phyloP scores from a whole-genome alignment of 1,140 invertebrate species.

The Druon quercuslanigerum region DNA sequence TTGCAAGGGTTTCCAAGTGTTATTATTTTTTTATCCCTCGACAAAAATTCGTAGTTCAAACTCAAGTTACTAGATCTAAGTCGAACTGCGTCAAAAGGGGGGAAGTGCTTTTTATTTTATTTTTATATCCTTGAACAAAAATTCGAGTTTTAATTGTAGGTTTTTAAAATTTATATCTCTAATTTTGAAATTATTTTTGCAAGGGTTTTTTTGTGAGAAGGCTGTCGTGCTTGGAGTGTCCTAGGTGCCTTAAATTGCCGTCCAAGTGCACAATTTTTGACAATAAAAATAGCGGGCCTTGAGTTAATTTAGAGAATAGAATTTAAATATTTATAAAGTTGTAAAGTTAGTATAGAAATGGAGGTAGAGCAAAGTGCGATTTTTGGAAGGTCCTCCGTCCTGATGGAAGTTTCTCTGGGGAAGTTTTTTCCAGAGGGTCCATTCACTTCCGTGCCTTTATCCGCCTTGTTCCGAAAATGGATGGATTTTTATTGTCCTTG shows the following conservation, averaged over 20 bases:
- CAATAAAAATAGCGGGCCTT: slow-evolving; percentile 46
- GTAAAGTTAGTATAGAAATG: neutral
- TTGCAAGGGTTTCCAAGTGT: neutral
- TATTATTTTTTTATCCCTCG: neutral
- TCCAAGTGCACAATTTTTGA: slow-evolving; percentile 51
- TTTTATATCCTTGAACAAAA: too few species aligned
- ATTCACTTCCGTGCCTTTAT: slow-evolving; percentile 25
- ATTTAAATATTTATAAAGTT: neutral
- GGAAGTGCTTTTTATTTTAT: too few species aligned
- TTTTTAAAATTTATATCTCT: slow-evolving; percentile 37
- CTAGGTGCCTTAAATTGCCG: slow-evolving; percentile 65
- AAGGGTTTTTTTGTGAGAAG: slow-evolving; percentile 32
- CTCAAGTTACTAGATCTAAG: too few species aligned
- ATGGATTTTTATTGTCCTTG: neutral
- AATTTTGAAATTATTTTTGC: slow-evolving; percentile 39
- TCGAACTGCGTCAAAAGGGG: too few species aligned
- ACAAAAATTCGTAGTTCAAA: too few species aligned
- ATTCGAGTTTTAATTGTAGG: too few species aligned
- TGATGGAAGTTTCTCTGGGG: neutral
- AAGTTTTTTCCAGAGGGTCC: neutral
- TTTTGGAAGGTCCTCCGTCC: neutral
- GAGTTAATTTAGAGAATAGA: neutral
- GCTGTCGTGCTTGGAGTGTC: slow-evolving; percentile 57
- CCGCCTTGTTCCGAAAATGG: slow-evolving; percentile 9
- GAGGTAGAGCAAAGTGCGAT: neutral